Evolutionary conservation across 37 sponge, comb jelly and placozoan genomes (phyloP), one percentile per base, ranked within the genome.

Genomic region (Crambe crambe): DNA sequence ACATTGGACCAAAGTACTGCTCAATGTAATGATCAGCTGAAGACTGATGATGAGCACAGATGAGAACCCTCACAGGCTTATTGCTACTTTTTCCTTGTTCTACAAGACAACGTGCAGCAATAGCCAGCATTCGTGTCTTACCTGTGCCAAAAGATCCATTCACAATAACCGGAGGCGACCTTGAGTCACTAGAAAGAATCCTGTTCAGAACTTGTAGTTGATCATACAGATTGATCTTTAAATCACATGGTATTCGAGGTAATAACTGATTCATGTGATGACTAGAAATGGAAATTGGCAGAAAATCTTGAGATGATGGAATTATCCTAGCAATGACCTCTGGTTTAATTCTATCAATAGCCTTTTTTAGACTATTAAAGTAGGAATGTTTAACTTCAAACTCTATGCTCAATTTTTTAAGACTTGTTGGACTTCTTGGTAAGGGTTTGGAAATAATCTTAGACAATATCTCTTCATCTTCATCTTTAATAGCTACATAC

Each of bases 131-230:
- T 30, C 77, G 79, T 30, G 92, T 92, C 72, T 92, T 92, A 25
- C 92, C 92, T 32, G 92, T 84, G 31, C 92, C 92, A 87, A 87
- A 92, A 18, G 92, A 68, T 39, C 92, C 92, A 70, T 30, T 70
- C 20, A 87, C 54, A 12, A 92, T 22, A 61, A 87, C 65, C 21
- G 92, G 92, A 15, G 81, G 74, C 12, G 78, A 57, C 18, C 47
- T 76, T 12, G 76, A 10, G 10, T 68, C 30, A 66, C 75, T 40
- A 29, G 25, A 29, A 23, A 85, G 26, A 20, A 92, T 70, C 17
- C 8, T 44, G 31, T 76, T 22, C 27, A 84, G 56, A 29, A 79
- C 78, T 22, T 23, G 8, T 22, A 42, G 25, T 35, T 92, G 85
- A 1, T 73, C 35, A 25, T 80, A 67, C 6, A 15, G 10, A 26